Evolutionary conservation across 2,113 vertebrate genomes (phyloP).

Genomic region (Hyla sarda): DNA sequence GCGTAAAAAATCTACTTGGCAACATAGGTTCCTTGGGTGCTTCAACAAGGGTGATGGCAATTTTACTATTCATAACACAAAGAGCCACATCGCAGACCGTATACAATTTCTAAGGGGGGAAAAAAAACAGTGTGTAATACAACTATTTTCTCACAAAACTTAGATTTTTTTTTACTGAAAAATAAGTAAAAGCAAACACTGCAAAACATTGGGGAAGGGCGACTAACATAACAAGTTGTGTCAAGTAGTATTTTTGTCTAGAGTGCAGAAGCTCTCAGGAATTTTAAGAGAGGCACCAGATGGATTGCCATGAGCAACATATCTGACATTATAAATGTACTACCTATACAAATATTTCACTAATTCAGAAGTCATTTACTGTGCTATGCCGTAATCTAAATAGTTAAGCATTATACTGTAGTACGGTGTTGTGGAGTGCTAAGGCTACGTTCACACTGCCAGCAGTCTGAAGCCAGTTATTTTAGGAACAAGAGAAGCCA

Average conservation of each 20-base stretch:
- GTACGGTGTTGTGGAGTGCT: too few species aligned
- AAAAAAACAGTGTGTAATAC: background rate
- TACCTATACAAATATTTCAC: background rate
- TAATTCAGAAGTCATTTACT: background rate
- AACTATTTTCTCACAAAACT: too few species aligned
- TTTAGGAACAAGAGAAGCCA: too few species aligned
- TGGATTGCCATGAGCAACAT: background rate
- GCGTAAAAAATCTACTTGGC: conserved; percentile 92
- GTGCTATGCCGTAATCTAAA: too few species aligned
- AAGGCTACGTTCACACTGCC: too few species aligned
- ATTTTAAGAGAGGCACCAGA: background rate
- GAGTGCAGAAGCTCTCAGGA: background rate
- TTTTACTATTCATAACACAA: conserved; percentile 97
- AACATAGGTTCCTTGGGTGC: conserved; percentile 94
- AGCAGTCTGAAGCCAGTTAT: too few species aligned
- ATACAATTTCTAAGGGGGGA: conserved; percentile 88
- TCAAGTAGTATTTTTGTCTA: background rate
- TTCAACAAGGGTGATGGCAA: conserved; percentile 93
- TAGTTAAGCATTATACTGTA: too few species aligned
- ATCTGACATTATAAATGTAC: too few species aligned
- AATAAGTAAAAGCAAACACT: too few species aligned
- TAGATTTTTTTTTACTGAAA: too few species aligned
- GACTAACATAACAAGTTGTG: too few species aligned
- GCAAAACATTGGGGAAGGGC: too few species aligned
- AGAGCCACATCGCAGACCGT: conserved; percentile 97